These are phyloP conservation scores for Enteromius argenteus DNA, from an alignment of 2,797 vertebrate species.

Conservation along the genomic window DNA sequence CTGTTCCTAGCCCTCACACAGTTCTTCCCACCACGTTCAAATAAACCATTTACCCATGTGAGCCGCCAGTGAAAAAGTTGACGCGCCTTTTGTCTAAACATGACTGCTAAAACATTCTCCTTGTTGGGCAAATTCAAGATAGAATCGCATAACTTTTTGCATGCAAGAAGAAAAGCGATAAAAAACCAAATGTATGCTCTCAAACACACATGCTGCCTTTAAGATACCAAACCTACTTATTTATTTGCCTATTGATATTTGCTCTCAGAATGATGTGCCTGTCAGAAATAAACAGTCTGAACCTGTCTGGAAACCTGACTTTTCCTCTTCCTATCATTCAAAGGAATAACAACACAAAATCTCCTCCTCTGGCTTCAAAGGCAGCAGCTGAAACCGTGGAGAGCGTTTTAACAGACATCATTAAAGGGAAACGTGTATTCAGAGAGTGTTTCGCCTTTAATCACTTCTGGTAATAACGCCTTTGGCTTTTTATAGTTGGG, in stretches of 20 bases:
- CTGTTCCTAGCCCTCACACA: conserved; percentile 65
- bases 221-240: background rate
- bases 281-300: conserved; percentile 39
- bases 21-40: conserved; percentile 58
- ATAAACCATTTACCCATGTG: conserved; percentile 56
- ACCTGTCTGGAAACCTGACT: conserved; percentile 44
- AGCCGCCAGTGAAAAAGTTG: conserved; percentile 39
- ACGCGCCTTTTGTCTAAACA: conserved; percentile 47
- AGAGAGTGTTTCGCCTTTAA: conserved; percentile 50
- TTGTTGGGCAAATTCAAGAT: conserved; percentile 20
- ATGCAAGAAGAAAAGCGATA: background rate
- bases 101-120: conserved; percentile 36
- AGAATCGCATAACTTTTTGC: conserved; percentile 34
- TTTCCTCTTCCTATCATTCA: conserved; percentile 45
- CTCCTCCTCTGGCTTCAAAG: conserved; percentile 62
- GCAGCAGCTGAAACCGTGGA: conserved; percentile 57
- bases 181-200: conserved; percentile 2
- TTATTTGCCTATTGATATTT: conserved; percentile 31
- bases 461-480: conserved; percentile 50
- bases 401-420: conserved; percentile 61
- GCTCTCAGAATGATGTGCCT: conserved; percentile 17
- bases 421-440: conserved; percentile 58
- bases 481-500: conserved; percentile 48
- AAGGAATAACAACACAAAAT: conserved; percentile 56
- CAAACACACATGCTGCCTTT: background rate